phyloP scores from a whole-genome alignment of 2,113 vertebrate genomes.

The Phaethornis superciliosus region DNA sequence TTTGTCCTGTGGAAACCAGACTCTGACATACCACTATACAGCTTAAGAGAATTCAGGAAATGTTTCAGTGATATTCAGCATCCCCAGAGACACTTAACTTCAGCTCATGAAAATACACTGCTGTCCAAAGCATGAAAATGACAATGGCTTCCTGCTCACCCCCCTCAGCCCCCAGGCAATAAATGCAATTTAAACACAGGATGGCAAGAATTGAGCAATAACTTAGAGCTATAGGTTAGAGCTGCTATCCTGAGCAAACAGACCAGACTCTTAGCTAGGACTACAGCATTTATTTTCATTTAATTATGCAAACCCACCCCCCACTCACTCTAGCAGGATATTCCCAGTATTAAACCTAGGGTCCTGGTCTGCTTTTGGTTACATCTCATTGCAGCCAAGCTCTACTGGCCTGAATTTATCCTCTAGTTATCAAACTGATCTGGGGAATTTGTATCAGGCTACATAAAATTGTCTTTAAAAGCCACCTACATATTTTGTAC shows the following conservation, averaged over 20 bases:
- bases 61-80: conserved; percentile 74
- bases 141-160: conserved; percentile 74
- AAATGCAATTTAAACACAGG: conserved; percentile 77
- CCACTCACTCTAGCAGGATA: not conserved
- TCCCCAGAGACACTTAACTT: conserved; percentile 75
- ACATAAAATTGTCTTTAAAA: not conserved
- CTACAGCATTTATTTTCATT: conserved; percentile 5
- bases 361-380: not conserved
- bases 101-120: conserved; percentile 77
- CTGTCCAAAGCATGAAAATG: conserved; percentile 72
- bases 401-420: not conserved
- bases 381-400: not conserved
- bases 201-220: conserved; percentile 71
- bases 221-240: conserved; percentile 41
- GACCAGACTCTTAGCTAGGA: not conserved
- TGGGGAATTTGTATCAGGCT: not conserved
- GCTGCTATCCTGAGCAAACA: conserved; percentile 11
- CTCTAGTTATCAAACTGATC: not conserved
- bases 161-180: not conserved
- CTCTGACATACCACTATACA: conserved; percentile 65
- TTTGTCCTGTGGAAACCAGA: conserved; percentile 65
- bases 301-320: not conserved
- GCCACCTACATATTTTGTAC: not conserved
- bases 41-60: conserved; percentile 79
- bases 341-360: not conserved